Evolutionary conservation across 1,140 invertebrate species (phyloP), one percentile per base, ranked within the genome.

Genomic region (Leptinotarsa defecta): DNA sequence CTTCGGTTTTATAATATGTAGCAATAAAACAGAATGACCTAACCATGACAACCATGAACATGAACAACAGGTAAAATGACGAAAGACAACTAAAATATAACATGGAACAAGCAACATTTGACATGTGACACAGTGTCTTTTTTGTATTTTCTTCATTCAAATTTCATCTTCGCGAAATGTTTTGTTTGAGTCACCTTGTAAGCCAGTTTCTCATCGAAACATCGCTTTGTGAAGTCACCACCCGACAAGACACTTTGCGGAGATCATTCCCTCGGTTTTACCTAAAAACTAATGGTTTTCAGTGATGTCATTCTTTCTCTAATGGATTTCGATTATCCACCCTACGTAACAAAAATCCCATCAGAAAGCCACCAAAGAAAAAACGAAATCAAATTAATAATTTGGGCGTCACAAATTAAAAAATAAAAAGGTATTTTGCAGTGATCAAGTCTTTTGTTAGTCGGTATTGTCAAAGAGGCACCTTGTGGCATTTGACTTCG

Each of bases 341-440:
- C 63, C 63, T 65, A 19, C 52, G 52, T 57, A 17, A 57, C 63
- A 27, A 65, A 65, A 65, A 65, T 65, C 63, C 24, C 63, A 65
- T 65, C 63, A 65, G 24, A 65, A 24, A 65, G 17, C 63, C 63
- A 65, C 63, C 63, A 22, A 17, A 65, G 24, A 65, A 27, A 65
- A 27, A 65, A 65, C 63, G 63, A 65, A 65, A 65, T 65, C 63
- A 65, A 65, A 65, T 65, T 65, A 65, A 65, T 65, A 65, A 65
- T 65, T 65, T 27, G 63, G 24, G 63, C 63, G 63, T 65, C 63
- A 65, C 63, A 65, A 65, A 65, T 65, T 27, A 27, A 27, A 65
- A 65, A 65, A 65, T 65, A 27, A 65, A 65, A 65, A 65, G 63
- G 63, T 65, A 65, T 65, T 65, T 65, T 20, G 63, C 63, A 65